A percentile compares a stretch with the other conserved stretches of the same genome.
These are phyloP conservation scores for Zaprionus nigranus DNA, from an alignment of 1,140 invertebrate species.

Conservation along the genomic window DNA sequence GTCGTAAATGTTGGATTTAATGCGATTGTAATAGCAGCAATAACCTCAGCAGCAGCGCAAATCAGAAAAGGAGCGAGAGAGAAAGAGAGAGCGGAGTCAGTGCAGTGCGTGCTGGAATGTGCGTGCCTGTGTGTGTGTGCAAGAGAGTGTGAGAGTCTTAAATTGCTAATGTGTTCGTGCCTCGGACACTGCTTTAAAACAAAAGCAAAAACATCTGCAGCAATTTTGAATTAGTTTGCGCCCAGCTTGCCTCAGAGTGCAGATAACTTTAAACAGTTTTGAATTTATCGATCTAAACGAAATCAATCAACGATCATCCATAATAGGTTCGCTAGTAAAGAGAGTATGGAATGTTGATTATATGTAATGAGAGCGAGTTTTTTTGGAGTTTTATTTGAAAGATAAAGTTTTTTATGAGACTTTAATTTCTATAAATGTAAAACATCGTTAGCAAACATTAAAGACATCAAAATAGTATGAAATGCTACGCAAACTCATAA, in stretches of 20 bases:
- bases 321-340: no score
- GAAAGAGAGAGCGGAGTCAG: background rate
- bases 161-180: background rate
- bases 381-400: background rate
- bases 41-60: conserved; percentile 13
- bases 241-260: background rate
- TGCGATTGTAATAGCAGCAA: conserved; percentile 44
- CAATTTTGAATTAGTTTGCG: background rate
- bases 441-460: no score
- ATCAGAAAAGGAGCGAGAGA: background rate
- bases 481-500: no score
- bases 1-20: conserved; percentile 45
- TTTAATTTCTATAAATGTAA: background rate
- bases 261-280: background rate
- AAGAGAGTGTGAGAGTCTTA: background rate
- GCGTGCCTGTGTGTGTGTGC: background rate
- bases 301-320: background rate
- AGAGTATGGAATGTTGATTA: no score
- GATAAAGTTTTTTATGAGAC: background rate
- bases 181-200: background rate
- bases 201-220: background rate
- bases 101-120: conserved; percentile 17
- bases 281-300: background rate
- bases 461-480: no score
- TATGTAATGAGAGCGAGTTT: no score